Evolutionary conservation across 2,888 invertebrate species (phyloP).

Genomic region (Eupithecia subumbrata): DNA sequence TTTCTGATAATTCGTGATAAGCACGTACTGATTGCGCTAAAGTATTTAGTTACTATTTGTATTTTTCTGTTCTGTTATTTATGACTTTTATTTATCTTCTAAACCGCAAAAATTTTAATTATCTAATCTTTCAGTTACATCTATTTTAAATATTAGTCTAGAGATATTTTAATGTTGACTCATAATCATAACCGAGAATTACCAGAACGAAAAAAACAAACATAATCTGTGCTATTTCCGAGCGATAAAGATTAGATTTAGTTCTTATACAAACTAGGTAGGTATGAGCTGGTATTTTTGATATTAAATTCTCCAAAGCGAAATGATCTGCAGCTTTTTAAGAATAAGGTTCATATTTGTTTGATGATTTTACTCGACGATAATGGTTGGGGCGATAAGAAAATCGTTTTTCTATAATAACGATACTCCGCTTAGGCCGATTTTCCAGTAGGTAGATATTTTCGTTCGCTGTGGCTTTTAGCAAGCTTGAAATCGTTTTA

Average conservation of each 20-base stretch:
- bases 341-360: conserved; percentile 21
- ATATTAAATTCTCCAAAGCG: not conserved
- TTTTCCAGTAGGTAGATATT: conserved; percentile 17
- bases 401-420: conserved; percentile 35
- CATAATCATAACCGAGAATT: not conserved
- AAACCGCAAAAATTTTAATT: not conserved
- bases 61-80: no score
- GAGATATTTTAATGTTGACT: not conserved
- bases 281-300: not conserved
- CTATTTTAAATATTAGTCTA: not conserved
- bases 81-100: not conserved
- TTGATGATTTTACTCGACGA: conserved; percentile 8
- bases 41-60: not conserved
- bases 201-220: not conserved
- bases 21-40: not conserved
- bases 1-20: not conserved
- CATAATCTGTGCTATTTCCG: not conserved
- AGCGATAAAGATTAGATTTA: conserved; percentile 4
- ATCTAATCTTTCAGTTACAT: not conserved
- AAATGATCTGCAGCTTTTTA: not conserved
- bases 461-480: conserved; percentile 18
- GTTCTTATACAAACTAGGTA: not conserved
- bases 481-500: conserved; percentile 3
- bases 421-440: conserved; percentile 18
- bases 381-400: conserved; percentile 29